Conservation (phyloP, 2,797 vertebrate genomes). For the Natrix natrix region DNA sequence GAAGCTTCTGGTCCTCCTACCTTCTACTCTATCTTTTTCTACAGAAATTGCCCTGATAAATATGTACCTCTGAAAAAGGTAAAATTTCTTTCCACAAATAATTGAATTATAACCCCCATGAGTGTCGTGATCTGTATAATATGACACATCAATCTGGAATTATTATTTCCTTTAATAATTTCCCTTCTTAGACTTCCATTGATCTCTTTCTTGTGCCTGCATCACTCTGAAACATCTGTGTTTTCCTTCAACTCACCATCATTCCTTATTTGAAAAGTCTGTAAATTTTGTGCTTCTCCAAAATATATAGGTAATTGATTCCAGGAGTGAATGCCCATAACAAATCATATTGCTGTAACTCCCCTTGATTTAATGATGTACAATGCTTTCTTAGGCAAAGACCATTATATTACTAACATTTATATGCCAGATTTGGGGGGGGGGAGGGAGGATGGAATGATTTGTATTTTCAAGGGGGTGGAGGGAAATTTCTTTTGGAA, state of each 20-base stretch:
- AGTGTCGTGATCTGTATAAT: conserved; percentile 45
- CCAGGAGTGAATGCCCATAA: conserved; percentile 60
- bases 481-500: conserved; percentile 37
- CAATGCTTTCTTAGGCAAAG: conserved; percentile 63
- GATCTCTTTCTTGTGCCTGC: conserved; percentile 64
- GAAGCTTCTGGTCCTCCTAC: background rate
- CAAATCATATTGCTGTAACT: conserved; percentile 61
- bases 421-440: conserved; percentile 52
- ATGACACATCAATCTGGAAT: conserved; percentile 57
- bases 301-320: conserved; percentile 69
- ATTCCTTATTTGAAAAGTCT: conserved; percentile 62
- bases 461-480: conserved; percentile 10
- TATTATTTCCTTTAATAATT: conserved; percentile 63
- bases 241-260: conserved; percentile 58
- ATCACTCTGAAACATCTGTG: conserved; percentile 64
- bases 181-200: conserved; percentile 50
- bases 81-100: conserved; percentile 49
- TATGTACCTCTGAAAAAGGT: conserved; percentile 41
- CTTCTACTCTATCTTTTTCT: background rate
- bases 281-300: conserved; percentile 61
- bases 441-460: conserved; percentile 34
- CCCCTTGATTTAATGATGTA: conserved; percentile 56
- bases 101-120: conserved; percentile 51
- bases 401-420: conserved; percentile 62
- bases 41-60: conserved; percentile 34